A percentile compares a stretch with the other conserved stretches of the same genome.
Evolutionary conservation across 2,888 invertebrate genomes (phyloP).

Genomic region (Stramonita haemastoma): DNA sequence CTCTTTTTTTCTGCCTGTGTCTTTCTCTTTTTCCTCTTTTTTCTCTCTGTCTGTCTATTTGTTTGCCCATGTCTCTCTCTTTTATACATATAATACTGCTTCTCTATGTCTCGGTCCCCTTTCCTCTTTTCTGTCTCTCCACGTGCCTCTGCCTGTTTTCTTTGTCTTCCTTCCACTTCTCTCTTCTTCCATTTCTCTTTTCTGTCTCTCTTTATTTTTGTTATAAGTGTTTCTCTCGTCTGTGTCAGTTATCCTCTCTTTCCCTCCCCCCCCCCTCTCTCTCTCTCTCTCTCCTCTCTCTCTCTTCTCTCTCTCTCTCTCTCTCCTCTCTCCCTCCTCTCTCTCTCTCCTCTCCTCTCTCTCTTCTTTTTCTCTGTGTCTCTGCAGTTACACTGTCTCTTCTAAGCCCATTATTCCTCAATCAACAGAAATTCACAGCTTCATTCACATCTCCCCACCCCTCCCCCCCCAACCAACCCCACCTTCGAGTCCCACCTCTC

Average conservation of each 20-base stretch:
- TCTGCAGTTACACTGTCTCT: neutral
- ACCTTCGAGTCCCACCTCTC: too few species aligned
- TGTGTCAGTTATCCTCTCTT: neutral
- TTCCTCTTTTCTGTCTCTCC: neutral
- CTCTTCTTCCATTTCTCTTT: neutral
- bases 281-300: neutral
- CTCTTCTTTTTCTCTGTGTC: neutral
- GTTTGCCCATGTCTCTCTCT: slow-evolving; percentile 21
- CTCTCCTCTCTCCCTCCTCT: too few species aligned
- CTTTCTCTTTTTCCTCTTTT: neutral
- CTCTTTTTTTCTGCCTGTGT: neutral
- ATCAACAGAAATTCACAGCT: too few species aligned
- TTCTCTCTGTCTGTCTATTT: slow-evolving; percentile 9
- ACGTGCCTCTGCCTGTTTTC: neutral
- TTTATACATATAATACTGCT: neutral
- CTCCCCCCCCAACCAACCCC: too few species aligned
- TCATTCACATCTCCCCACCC: too few species aligned
- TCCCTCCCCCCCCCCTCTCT: neutral
- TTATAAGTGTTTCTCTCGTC: neutral
- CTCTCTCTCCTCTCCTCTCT: neutral
- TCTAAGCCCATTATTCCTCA: too few species aligned
- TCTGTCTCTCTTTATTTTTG: neutral
- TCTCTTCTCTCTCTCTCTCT: neutral
- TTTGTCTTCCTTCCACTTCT: neutral
- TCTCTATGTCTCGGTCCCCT: neutral